phyloP scores from a whole-genome alignment of 2,113 vertebrate species.

The Mionectes macconnelli region DNA sequence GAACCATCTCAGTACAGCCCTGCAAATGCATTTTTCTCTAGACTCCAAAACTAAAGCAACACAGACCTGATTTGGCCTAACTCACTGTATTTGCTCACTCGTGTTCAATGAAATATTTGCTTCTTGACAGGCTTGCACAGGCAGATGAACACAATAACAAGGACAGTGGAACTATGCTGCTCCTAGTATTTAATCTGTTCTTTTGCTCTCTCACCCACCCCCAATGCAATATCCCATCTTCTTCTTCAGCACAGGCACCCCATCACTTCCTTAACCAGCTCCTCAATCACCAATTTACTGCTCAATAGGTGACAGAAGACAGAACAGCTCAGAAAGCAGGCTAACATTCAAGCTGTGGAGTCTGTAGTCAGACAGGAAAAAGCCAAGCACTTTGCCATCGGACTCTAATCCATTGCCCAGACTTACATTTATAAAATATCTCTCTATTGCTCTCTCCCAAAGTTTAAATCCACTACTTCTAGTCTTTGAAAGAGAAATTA shows the following conservation, averaged over 20 bases:
- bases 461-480: conserved; percentile 22
- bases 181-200: neutral
- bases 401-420: neutral
- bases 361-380: neutral
- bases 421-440: neutral
- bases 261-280: neutral
- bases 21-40: neutral
- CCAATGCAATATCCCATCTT: neutral
- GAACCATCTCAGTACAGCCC: neutral
- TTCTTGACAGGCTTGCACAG: neutral
- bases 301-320: neutral
- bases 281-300: neutral
- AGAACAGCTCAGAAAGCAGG: neutral
- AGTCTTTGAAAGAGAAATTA: conserved; percentile 61
- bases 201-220: neutral
- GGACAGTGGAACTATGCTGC: neutral
- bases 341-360: neutral
- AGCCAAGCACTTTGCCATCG: neutral
- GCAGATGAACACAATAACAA: neutral
- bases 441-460: neutral
- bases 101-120: neutral
- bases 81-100: neutral
- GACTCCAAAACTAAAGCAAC: neutral
- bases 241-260: neutral
- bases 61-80: neutral